Conservation (phyloP, 1,140 invertebrate genomes). For the Camponotus floridanus region DNA sequence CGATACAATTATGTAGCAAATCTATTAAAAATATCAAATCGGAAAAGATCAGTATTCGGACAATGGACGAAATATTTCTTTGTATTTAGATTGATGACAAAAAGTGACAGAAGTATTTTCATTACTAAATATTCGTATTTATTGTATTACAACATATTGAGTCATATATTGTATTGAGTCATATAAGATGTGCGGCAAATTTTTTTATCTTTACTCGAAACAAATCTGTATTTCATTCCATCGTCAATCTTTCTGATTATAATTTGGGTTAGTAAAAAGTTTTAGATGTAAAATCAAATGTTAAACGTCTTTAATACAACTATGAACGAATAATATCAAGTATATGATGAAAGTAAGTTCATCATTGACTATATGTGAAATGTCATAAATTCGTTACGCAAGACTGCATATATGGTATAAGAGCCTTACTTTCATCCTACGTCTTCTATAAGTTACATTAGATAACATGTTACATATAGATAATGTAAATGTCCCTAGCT, state of each 20-base stretch:
- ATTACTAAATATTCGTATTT: constrained; percentile 3
- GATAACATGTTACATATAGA: constrained; percentile 34
- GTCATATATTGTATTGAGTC: neutral
- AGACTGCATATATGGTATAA: constrained; percentile 34
- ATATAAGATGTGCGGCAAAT: neutral
- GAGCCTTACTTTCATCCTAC: constrained; percentile 48
- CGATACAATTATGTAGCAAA: neutral
- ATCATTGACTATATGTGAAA: constrained; percentile 34
- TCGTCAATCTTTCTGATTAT: neutral
- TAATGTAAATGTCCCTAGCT: constrained; percentile 41
- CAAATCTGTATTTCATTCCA: neutral
- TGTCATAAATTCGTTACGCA: constrained; percentile 50
- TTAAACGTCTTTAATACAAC: neutral
- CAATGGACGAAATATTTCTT: neutral
- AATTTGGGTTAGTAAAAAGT: neutral
- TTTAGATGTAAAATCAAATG: neutral
- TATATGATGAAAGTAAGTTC: constrained; percentile 13
- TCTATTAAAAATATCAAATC: neutral
- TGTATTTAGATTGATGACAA: neutral
- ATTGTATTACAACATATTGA: neutral
- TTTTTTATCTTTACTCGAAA: neutral
- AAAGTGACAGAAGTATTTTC: neutral
- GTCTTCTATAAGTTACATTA: constrained; percentile 44
- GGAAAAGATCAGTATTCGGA: neutral
- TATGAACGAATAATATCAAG: constrained; percentile 18